These are phyloP conservation scores for Trichechus manatus DNA, from an alignment of 2,113 vertebrate genomes.

Conservation along the genomic window DNA sequence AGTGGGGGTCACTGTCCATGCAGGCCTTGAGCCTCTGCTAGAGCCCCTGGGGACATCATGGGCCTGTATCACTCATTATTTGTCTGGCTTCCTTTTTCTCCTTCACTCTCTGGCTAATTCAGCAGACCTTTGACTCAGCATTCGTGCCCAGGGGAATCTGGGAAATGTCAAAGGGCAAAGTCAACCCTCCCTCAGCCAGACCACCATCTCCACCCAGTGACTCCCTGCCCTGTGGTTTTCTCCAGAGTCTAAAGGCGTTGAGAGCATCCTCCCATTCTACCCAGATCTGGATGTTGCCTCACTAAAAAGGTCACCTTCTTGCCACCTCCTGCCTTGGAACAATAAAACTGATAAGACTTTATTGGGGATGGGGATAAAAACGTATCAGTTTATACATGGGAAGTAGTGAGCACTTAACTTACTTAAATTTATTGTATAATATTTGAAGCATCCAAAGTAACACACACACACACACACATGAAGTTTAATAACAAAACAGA, in stretches of 20 bases:
- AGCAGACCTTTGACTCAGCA: not conserved
- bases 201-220: too few relatives aligned
- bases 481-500: not conserved
- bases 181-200: rapidly evolving
- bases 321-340: not conserved
- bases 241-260: not conserved
- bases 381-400: not conserved
- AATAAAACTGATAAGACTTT: not conserved
- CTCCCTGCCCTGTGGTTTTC: not conserved
- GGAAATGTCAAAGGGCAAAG: not conserved
- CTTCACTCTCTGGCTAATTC: not conserved
- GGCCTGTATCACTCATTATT: not conserved
- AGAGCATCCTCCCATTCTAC: not conserved
- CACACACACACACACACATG: not conserved
- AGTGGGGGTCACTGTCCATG: not conserved
- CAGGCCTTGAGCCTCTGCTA: not conserved
- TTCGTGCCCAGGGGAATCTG: not conserved
- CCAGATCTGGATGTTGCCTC: not conserved
- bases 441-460: not conserved
- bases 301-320: not conserved
- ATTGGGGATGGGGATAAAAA: not conserved
- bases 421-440: not conserved
- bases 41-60: not conserved
- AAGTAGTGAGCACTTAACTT: not conserved
- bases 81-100: not conserved